Evolutionary conservation across 2,797 vertebrate genomes (phyloP), one percentile per base, ranked within the genome.

Genomic region (Myotis pilosus): DNA sequence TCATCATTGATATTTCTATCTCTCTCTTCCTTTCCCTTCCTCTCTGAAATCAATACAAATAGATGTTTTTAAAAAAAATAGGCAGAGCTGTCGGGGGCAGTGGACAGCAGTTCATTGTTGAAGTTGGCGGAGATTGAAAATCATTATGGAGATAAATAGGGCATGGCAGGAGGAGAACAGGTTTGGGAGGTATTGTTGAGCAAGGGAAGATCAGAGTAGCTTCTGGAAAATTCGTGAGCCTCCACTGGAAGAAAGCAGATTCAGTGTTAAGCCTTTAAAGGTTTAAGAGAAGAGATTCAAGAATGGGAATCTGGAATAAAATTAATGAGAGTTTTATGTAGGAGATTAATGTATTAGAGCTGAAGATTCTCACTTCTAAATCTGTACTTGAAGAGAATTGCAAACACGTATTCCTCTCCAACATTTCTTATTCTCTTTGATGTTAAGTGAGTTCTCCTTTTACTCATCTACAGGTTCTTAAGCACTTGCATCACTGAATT

Each of bases 311-410:
- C 28, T 92, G 33, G 30, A 41, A 60, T 38, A 49, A 95, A 90
- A 88, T 44, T 72, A 68, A 72, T 2, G 66, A 41, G 41, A 60
- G 17, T 78, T 95, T 71, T 76, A 62, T 60, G 33, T n/a, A 69
- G 15, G 60, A 86, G 25, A 57, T 53, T 28, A 74, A 60, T 94
- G 19, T 71, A 25, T 23, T 81, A n/a, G 80, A 66, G 25, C 51
- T 92, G 23, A 87, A 87, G 20, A 53, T n/a, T 64, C 25, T 96
- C 30, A 28, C 57, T 91, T 95, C 57, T 93, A 28, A 82, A 68
- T 55, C 38, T 92, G 60, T 10, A 62, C 80, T 93, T 87, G 25
- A 84, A 53, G 47, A 92, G 64, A 83, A 62, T 62, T 75, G 1
- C 51, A 80, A 47, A 44, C 3, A 17, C 7, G 28, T 82, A 41